Evolutionary conservation across 2,888 invertebrate species (phyloP), one percentile per base, ranked within the genome.

Genomic region (Phoenoteleia sp.): DNA sequence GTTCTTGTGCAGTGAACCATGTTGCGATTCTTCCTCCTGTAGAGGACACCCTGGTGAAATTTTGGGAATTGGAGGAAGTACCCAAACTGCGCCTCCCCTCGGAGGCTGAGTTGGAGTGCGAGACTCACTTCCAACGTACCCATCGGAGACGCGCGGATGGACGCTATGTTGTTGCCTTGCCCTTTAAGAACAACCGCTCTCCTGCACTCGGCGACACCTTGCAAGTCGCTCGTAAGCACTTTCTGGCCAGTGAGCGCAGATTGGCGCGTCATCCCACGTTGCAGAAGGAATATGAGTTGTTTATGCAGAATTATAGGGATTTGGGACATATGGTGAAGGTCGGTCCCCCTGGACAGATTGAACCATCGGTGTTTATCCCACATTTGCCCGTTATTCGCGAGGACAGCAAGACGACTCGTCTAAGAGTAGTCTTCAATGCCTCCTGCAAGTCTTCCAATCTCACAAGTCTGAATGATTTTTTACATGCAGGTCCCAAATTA

Each of bases 351-450:
- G n/a, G n/a, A n/a, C n/a, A n/a, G n/a, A n/a, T n/a, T n/a, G n/a
- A n/a, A n/a, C n/a, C n/a, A n/a, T 17, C 6, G 5, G 47, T 66
- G 19, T 67, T 67, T 21, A 67, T 67, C 13, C 47, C 67, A 5
- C 67, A 67, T 23, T 36, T 67, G 4, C 67, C 52, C 0, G 67
- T 52, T 13, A 13, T 52, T 13, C 19, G 52, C 1, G 29, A 25
- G 33, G 21, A 3, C 3, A 66, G 64, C 27, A 17, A 56, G 25
- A 56, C 56, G 3, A 29, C 47, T 1, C 45, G 29, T 9, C 1
- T 42, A 5, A 5, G 62, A 17, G 64, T 64, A 0, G 45, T 64
- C 0, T 64, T 64, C n/a, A 15, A 64, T 11, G 64, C 45, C 0
- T 64, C 64, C 9, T 21, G 25, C 11, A 45, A 11, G 11, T 64